Evolutionary conservation across 2,797 vertebrate species (phyloP), one percentile per base, ranked within the genome.

Genomic region (Hephaestus fuliginosus): DNA sequence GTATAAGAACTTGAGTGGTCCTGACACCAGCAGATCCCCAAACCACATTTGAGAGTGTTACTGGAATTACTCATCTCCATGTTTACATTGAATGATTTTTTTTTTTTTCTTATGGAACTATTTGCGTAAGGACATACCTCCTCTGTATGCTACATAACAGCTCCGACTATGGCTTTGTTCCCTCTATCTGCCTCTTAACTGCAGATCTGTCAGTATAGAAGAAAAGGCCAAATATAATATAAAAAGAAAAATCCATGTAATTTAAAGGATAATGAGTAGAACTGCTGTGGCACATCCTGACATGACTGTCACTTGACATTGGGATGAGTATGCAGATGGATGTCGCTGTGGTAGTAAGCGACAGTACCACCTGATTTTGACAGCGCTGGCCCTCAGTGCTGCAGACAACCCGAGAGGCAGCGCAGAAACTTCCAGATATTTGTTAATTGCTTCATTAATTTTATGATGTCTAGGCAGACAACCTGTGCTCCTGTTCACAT

Each of bases 361-460:
- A 33, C 30, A 33, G 30, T 3, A 64, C 20, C 56, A 63, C 64
- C 78, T 80, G 81, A 41, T 56, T 58, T 66, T 11, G 51, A 82
- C 66, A 73, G 74, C 3, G 2, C 41, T 28, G 60, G 49, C 53
- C 33, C 3, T 64, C 36, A 55, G 39, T 44, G 30, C 39, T 70
- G 66, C 63, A 68, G 66, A 69, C 52, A 52, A 18, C 25, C 14
- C 3, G n/a, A 71, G 64, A 49, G 14, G 39, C 43, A 33, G 56
- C 13, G 44, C 15, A 55, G 58, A 80, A 48, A 36, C 13, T 7
- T 80, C 14, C 10, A 67, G 20, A 44, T 22, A 48, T 48, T 57
- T 22, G 15, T 25, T 33, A 33, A 33, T 33, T 33, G 17, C 17
- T 53, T 73, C 2, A 1, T 5, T 67, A 53, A 69, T 22, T 30